Conservation (phyloP, 2,113 vertebrate species). For the Formicarius rufipectus region DNA sequence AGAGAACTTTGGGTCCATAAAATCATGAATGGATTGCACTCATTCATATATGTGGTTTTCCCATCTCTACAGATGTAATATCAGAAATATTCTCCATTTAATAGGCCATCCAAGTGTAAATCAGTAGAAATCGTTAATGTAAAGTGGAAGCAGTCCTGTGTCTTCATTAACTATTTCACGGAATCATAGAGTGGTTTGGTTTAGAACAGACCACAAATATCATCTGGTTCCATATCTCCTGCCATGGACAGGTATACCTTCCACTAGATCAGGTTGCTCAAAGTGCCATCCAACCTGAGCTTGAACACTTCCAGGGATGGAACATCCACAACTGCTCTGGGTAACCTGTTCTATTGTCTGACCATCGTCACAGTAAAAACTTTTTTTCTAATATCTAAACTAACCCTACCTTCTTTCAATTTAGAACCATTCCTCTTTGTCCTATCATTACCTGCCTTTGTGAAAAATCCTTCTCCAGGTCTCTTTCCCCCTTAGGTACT, state of each 20-base stretch:
- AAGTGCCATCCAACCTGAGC: not conserved
- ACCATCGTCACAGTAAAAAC: not conserved
- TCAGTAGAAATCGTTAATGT: not conserved
- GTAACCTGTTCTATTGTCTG: not conserved
- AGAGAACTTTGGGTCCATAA: constrained; percentile 41
- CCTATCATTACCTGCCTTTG: not conserved
- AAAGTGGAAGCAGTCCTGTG: not conserved
- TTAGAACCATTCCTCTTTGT: not conserved
- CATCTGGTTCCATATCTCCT: not conserved
- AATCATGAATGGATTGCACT: constrained; percentile 6
- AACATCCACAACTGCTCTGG: not conserved
- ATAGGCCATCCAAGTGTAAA: constrained; percentile 10
- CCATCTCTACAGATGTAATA: constrained; percentile 18
- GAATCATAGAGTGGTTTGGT: not conserved
- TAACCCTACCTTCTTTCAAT: not conserved
- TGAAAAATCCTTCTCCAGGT: not conserved
- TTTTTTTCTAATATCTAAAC: not conserved
- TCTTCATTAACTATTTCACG: constrained; percentile 13
- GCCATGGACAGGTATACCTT: too few relatives aligned
- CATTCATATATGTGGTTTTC: constrained; percentile 14
- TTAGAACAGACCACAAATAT: not conserved
- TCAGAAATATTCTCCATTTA: constrained; percentile 22
- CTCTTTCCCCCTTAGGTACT: not conserved
- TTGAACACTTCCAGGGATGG: not conserved
- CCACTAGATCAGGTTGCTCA: not conserved